Evolutionary conservation across 2,797 vertebrate species (phyloP), one percentile per base, ranked within the genome.

Genomic region (Oreochromis grahami): DNA sequence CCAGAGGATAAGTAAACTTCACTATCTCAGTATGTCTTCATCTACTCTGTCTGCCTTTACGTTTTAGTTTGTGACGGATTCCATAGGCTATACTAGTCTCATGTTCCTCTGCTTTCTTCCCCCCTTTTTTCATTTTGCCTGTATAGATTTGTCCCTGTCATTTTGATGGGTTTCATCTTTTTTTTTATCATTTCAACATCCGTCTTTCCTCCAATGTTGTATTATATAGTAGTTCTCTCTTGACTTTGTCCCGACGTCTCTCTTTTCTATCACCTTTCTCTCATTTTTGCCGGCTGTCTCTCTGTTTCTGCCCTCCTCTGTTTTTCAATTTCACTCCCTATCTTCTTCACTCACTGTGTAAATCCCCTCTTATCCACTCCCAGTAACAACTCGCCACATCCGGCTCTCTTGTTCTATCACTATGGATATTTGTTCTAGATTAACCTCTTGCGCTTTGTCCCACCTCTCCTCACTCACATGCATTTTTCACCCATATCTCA

Each of bases 341-440:
- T 79, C 52, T 76, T 79, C 88, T 84, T 45, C 88, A 50, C 85
- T 88, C 36, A 2, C 92, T 85, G 91, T 90, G 90, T 90, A 93
- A 94, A 95, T 93, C 89, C 90, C 79, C 56, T 90, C 87, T 92
- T 90, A 94, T 93, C 92, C 92, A 94, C 90, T 91, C 90, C 78
- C 84, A 80, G 91, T 88, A 94, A 93, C 91, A 92, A 90, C 92
- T 90, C 29, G 21, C 88, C 15, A 43, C 88, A 91, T 92, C 87
- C 60, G 36, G 86, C 85, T 87, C 88, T 91, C 93, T 93, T 94
- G 92, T 93, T 92, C 91, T 88, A 90, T 92, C 92, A 91, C 86
- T 87, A 86, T 88, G 88, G 91, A 92, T 94, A 93, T 95, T 94
- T 95, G 94, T 94, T 93, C 91, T 91, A 89, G 84, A 93, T 94